Evolutionary conservation across 2,113 vertebrate species (phyloP), one percentile per base, ranked within the genome.

Genomic region (Desmodus rotundus): DNA sequence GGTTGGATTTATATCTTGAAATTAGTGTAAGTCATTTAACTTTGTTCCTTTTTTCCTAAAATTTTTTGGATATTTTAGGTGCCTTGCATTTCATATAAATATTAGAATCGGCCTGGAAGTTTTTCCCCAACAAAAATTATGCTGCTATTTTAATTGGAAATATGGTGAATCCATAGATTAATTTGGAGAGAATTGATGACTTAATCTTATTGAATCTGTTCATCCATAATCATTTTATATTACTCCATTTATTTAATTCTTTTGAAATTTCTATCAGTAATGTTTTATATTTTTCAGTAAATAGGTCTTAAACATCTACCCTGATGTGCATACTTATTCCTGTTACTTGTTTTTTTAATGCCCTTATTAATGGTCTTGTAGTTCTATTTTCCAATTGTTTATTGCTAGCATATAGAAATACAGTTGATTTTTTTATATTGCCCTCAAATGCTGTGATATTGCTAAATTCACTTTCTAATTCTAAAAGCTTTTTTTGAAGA

Each of bases 371-470:
- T 83, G 11, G 73, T 41, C 54, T 47, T 87, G 0, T 54, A 76
- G 77, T 89, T 96, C 70, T 56, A 92, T 93, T 63, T 92, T 81
- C 31, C 13, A 54, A 9, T 31, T 89, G 3, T 88, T 91, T 81
- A 61, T 50, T 86, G 22, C 52, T 90, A 67, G 41, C 36, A 82
- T 63, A 50, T 83, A 78, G 28, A 80, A 85, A 68, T 73, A 28
- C 24, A 56, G 33, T 67, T 54, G 31, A 74, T 80, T 61, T 68
- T 84, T 95, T 6, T 92, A n/a, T 85, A 54, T 22, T 76, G 38
- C 28, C 52, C 17, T 93, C 82, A 17, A 74, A 38, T 63, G 4
- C n/a, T 90, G 12, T 87, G 45, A 50, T 26, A 77, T 63, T 77
- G 50, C 47, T 87, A 84, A 61, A 61, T 31, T 61, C 58, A 41